Conservation (phyloP, 2,113 vertebrate species). For the Zapornia atra region DNA sequence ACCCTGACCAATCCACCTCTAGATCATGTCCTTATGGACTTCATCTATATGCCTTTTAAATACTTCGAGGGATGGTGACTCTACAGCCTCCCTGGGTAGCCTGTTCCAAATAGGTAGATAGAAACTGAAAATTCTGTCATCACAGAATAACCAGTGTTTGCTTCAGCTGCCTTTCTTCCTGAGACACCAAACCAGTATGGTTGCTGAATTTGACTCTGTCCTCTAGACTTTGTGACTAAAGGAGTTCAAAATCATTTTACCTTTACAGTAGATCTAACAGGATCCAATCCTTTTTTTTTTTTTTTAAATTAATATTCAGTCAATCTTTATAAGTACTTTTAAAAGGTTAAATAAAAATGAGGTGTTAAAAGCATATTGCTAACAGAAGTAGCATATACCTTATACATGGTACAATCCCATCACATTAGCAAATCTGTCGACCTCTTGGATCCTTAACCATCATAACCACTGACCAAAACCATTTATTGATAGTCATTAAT, state of each 20-base stretch:
- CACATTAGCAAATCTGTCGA: background rate
- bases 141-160: background rate
- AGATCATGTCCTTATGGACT: too few relatives aligned
- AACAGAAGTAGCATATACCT: background rate
- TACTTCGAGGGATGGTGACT: too few relatives aligned
- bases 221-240: background rate
- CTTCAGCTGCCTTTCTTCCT: background rate
- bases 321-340: background rate
- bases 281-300: background rate
- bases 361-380: background rate
- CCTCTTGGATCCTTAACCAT: background rate
- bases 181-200: background rate
- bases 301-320: background rate
- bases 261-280: background rate
- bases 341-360: background rate
- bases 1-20: too few relatives aligned
- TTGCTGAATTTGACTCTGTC: background rate
- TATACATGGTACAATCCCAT: background rate
- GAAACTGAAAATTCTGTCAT: background rate
- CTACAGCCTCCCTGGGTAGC: too few relatives aligned
- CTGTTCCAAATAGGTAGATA: background rate
- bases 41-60: too few relatives aligned
- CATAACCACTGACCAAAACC: background rate
- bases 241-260: background rate
- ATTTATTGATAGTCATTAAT: slow-evolving; percentile 37